These are phyloP conservation scores for Elephantulus edwardii DNA, from an alignment of 2,113 vertebrate genomes.

Conservation along the genomic window DNA sequence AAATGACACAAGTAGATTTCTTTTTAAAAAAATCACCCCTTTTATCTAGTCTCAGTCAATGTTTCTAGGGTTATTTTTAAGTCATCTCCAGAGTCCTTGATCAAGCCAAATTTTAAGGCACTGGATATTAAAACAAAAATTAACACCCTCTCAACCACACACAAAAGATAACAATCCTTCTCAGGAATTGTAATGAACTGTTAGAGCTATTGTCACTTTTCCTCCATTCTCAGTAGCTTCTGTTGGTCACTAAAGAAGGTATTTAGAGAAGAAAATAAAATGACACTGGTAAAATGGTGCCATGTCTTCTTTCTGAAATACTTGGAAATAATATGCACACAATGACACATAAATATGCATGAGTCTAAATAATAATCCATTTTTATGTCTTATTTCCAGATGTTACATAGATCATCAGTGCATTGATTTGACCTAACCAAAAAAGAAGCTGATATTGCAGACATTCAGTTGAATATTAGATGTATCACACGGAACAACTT, in stretches of 20 bases:
- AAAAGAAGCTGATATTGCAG: background rate
- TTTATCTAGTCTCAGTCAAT: background rate
- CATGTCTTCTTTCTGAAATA: background rate
- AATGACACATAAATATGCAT: conserved; percentile 26
- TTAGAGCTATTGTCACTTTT: background rate
- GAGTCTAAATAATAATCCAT: conserved; percentile 36
- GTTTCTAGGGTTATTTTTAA: background rate
- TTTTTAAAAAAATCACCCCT: background rate
- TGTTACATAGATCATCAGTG: conserved; percentile 41
- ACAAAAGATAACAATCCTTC: background rate
- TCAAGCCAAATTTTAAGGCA: conserved; percentile 9
- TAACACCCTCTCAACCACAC: background rate
- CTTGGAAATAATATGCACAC: background rate
- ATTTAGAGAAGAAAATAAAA: conserved; percentile 28
- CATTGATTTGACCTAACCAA: conserved; percentile 16
- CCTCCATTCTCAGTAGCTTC: background rate
- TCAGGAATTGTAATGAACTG: background rate
- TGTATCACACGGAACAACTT: background rate
- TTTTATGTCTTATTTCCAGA: conserved; percentile 58
- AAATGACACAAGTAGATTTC: background rate
- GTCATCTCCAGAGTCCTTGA: background rate
- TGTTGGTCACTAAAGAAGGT: background rate
- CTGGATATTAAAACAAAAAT: background rate
- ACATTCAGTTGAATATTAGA: background rate
- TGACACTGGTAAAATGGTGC: background rate